Conservation (phyloP, 2,888 invertebrate species). For the Eretmocerus hayati region DNA sequence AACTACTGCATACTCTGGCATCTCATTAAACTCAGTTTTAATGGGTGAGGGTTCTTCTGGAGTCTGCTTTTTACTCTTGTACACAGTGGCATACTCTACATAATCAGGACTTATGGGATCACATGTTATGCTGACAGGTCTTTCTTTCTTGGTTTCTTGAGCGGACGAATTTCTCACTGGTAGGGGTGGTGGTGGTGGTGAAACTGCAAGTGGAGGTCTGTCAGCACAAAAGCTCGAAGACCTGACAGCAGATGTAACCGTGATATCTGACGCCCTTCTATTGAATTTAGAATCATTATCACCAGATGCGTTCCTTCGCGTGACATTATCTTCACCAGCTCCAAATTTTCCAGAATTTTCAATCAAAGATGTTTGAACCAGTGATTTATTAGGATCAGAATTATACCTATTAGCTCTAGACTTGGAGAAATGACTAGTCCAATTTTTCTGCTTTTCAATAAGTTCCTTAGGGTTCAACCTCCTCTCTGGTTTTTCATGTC, state of each 20-base stretch:
- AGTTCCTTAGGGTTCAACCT: constrained; percentile 77
- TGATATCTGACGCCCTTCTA: constrained; percentile 15
- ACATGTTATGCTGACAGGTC: constrained; percentile 37
- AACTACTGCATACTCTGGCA: constrained; percentile 42
- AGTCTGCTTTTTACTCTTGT: constrained; percentile 27
- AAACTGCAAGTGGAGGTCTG: constrained; percentile 45
- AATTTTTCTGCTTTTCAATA: constrained; percentile 85
- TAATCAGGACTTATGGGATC: constrained; percentile 20
- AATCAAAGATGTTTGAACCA: constrained; percentile 45
- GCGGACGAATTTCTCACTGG: constrained; percentile 39
- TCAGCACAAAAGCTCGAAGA: constrained; percentile 56
- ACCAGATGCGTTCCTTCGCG: background rate
- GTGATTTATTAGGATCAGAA: constrained; percentile 59
- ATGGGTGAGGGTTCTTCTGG: constrained; percentile 10
- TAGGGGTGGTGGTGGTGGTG: constrained; percentile 49
- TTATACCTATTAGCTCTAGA: constrained; percentile 59
- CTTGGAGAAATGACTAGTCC: constrained; percentile 86
- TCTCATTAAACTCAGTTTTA: constrained; percentile 16
- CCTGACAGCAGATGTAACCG: constrained; percentile 40
- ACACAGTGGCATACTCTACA: constrained; percentile 39
- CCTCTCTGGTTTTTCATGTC: constrained; percentile 78
- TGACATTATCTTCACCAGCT: constrained; percentile 23
- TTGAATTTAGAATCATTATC: constrained; percentile 1
- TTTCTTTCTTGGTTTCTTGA: constrained; percentile 30
- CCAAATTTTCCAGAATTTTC: constrained; percentile 34